Conservation (phyloP, 1,140 invertebrate genomes). For the Leptinotarsa texana region DNA sequence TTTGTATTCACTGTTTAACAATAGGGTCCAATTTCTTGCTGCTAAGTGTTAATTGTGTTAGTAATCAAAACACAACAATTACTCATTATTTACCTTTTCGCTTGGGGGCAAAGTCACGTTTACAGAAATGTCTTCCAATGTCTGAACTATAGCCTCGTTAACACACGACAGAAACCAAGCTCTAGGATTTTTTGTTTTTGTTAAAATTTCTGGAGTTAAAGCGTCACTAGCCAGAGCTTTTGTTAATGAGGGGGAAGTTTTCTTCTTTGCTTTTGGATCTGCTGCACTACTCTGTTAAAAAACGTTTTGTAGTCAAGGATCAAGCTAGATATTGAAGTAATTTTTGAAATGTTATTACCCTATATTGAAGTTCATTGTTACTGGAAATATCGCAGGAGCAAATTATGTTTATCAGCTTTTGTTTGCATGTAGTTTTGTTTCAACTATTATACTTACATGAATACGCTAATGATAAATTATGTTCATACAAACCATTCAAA, state of each 20-base stretch:
- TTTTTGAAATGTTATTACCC: too few species aligned
- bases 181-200: conserved; percentile 41
- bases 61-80: conserved; percentile 4
- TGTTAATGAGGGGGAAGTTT: conserved; percentile 14
- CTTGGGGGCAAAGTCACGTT: conserved; percentile 42
- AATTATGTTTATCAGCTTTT: too few species aligned
- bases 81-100: conserved; percentile 12
- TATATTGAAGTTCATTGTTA: too few species aligned
- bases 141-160: conserved; percentile 47
- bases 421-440: too few species aligned
- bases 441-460: too few species aligned
- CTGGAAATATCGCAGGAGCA: too few species aligned
- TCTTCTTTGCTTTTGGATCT: not conserved
- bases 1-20: too few species aligned
- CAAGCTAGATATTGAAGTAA: not conserved
- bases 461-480: too few species aligned
- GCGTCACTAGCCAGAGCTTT: conserved; percentile 24
- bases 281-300: conserved; percentile 17
- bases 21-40: too few species aligned
- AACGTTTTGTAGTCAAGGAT: not conserved
- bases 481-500: too few species aligned
- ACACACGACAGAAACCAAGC: conserved; percentile 48
- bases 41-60: not conserved
- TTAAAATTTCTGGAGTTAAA: conserved; percentile 37
- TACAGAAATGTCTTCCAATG: conserved; percentile 49